phyloP scores from a whole-genome alignment of 2,113 vertebrate genomes.

The Nibea albiflora region DNA sequence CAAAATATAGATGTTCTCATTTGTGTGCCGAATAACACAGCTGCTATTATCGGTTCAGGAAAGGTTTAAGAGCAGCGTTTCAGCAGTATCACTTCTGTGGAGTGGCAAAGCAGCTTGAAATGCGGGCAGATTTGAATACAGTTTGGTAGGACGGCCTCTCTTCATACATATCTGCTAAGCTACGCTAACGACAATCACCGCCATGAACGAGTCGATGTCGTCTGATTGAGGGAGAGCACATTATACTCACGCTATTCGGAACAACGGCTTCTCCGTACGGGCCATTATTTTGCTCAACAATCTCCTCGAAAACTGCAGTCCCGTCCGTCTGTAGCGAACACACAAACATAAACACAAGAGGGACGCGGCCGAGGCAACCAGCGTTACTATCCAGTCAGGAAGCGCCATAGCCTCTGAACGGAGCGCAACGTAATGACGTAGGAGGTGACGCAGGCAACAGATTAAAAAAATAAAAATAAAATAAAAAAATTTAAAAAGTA shows the following conservation, averaged over 20 bases:
- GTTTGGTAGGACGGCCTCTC: neutral
- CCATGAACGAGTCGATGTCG: neutral
- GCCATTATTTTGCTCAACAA: slow-evolving; percentile 79
- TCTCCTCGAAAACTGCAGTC: slow-evolving; percentile 56
- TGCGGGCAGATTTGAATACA: neutral
- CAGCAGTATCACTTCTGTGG: rapidly evolving
- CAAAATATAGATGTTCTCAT: too few relatives aligned
- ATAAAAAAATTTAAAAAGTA: too few relatives aligned
- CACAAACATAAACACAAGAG: slow-evolving; percentile 75
- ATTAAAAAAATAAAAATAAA: too few relatives aligned
- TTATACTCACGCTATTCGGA: slow-evolving; percentile 86
- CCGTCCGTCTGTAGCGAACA: slow-evolving; percentile 58
- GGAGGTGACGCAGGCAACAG: rapidly evolving
- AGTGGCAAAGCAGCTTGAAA: neutral
- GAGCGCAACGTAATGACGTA: slow-evolving; percentile 49
- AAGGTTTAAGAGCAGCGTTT: neutral
- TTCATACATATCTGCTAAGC: neutral
- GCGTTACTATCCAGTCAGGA: slow-evolving; percentile 74
- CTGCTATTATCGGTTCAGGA: rapidly evolving
- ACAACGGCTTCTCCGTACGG: slow-evolving; percentile 86
- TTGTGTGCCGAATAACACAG: neutral
- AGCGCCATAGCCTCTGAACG: slow-evolving; percentile 78
- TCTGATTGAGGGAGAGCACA: neutral
- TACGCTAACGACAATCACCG: slow-evolving; percentile 7
- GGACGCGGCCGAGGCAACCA: slow-evolving; percentile 64